These are phyloP conservation scores for Pogonus chalceus DNA, from an alignment of 1,140 invertebrate species.

Conservation along the genomic window DNA sequence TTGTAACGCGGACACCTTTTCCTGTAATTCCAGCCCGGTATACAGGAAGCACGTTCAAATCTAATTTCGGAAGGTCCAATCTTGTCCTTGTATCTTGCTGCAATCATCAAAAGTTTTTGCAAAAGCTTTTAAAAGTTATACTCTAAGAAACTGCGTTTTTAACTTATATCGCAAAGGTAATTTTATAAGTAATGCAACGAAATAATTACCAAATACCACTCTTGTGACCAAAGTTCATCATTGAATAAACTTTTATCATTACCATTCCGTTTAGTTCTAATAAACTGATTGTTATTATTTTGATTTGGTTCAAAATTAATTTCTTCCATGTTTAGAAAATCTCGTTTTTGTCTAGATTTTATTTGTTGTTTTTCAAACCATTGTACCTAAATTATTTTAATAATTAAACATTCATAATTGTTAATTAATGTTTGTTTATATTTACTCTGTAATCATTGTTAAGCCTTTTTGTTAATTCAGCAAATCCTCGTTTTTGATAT, in stretches of 20 bases:
- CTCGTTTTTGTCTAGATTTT: constrained; percentile 52
- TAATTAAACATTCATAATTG: neutral
- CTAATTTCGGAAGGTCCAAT: constrained; percentile 50
- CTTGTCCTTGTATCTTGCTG: constrained; percentile 54
- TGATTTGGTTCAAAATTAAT: neutral
- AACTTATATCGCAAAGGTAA: too few relatives aligned
- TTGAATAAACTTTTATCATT: constrained; percentile 47
- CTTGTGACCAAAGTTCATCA: constrained; percentile 74
- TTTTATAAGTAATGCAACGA: too few relatives aligned
- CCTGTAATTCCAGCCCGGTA: constrained; percentile 74
- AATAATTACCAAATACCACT: constrained; percentile 94
- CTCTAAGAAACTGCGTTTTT: too few relatives aligned
- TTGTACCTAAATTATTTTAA: constrained; percentile 40
- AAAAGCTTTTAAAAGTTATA: constrained; percentile 12
- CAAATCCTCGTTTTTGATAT: constrained; percentile 31
- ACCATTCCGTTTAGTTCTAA: neutral
- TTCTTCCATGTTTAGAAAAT: constrained; percentile 26
- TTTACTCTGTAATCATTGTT: constrained; percentile 35
- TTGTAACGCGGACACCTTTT: constrained; percentile 63
- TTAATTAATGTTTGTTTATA: neutral
- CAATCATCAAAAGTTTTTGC: constrained; percentile 21
- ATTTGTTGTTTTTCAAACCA: constrained; percentile 60
- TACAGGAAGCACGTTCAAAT: constrained; percentile 67
- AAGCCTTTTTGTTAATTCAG: constrained; percentile 21
- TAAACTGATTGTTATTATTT: neutral